Evolutionary conservation across 2,113 vertebrate genomes (phyloP), one percentile per base, ranked within the genome.

Genomic region (Marcusenius ussheri): DNA sequence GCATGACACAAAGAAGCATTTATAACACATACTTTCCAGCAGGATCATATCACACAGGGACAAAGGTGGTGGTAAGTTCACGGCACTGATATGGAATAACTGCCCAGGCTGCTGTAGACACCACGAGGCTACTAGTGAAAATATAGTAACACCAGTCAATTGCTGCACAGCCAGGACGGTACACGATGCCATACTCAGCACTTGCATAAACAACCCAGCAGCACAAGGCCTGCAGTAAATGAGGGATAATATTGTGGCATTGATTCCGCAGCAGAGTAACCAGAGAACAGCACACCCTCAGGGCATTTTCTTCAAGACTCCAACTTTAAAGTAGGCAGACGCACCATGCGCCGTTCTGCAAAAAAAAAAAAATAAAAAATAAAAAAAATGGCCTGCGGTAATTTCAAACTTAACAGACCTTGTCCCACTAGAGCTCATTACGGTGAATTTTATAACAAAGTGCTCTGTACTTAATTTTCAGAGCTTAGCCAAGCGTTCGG

Each of bases 351-450:
- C 94, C 93, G 94, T 95, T 94, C 93, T 96, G 95, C 96, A 94
- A 93, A 94, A 92, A 83, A 84, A 77, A 77, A 50, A 31, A 70
- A 77, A 77, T 19, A 50, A 70, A 70, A 58, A 74, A 66, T 11
- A 77, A 77, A 84, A 84, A 88, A 97, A 96, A 97, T 95, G 95
- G 96, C 97, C 97, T 91, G 94, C 95, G 96, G 97, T 97, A 95
- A 97, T 98, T 97, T 97, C 94, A 95, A 96, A 97, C 94, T 97
- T 97, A 96, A 96, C 96, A 97, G 96, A 96, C 95, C 96, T 95
- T 96, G 94, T 97, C 97, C 97, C 97, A 96, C 96, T 95, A 97
- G 97, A 97, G 95, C 96, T 98, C 97, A 98, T 98, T 98, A 98
- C 93, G 95, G 94, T 94, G 94, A 96, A 96, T 97, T 97, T 97